Conservation (phyloP, 2,113 vertebrate genomes). For the Sinocyclocheilus rhinocerous region DNA sequence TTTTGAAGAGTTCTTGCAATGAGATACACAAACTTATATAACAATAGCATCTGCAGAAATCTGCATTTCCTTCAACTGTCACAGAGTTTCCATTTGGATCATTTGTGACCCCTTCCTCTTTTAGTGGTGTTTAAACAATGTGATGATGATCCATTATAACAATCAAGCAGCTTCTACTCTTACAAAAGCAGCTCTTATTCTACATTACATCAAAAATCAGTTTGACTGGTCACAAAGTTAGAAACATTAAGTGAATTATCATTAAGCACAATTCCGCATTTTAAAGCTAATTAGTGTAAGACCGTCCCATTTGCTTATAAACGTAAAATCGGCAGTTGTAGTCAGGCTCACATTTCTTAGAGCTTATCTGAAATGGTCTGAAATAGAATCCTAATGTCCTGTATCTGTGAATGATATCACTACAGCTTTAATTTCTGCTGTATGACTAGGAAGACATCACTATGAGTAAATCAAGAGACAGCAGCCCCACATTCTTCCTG, state of each 20-base stretch:
- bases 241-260: neutral
- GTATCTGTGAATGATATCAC: neutral
- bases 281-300: neutral
- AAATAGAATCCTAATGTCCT: neutral
- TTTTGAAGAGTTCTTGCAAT: neutral
- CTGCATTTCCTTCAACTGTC: neutral
- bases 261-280: neutral
- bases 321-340: neutral
- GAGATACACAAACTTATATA: neutral
- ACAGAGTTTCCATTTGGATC: constrained; percentile 12
- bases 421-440: constrained; percentile 17
- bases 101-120: neutral
- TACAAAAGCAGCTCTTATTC: neutral
- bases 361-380: neutral
- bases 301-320: neutral
- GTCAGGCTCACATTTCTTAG: neutral
- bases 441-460: constrained; percentile 25
- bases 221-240: neutral
- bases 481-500: constrained; percentile 66
- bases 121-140: neutral
- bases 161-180: neutral
- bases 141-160: neutral
- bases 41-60: neutral
- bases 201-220: neutral
- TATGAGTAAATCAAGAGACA: constrained; percentile 79